Percentiles rank a stretch among this genome's conserved stretches.
phyloP scores from a whole-genome alignment of 2,888 invertebrate species.

The Drosophila nr. perissopoda region DNA sequence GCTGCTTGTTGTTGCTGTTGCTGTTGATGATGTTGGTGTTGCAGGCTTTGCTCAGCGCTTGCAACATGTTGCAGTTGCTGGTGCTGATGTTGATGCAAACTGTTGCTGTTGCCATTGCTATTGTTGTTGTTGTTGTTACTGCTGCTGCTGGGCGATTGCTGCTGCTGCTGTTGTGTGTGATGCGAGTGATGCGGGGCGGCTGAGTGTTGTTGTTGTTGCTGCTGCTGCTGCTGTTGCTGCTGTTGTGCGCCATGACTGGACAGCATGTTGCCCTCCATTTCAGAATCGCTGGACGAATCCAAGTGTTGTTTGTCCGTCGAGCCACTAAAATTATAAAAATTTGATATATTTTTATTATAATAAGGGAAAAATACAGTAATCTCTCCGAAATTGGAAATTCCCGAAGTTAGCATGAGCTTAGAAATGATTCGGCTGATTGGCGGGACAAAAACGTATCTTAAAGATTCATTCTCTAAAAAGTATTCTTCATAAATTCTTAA shows the following conservation, averaged over 20 bases:
- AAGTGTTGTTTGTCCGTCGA: slow-evolving; percentile 85
- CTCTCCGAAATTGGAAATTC: neutral
- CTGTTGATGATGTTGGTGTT: slow-evolving; percentile 67
- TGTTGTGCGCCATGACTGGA: slow-evolving; percentile 80
- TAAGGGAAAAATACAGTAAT: neutral
- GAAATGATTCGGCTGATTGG: neutral
- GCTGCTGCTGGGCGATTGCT: slow-evolving; percentile 59
- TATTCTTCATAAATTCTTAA: neutral
- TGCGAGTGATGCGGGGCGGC: slow-evolving; percentile 54
- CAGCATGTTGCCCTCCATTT: slow-evolving; percentile 85
- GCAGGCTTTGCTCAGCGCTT: slow-evolving; percentile 55
- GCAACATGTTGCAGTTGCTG: slow-evolving; percentile 54
- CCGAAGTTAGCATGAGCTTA: neutral
- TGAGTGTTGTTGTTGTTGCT: slow-evolving; percentile 62
- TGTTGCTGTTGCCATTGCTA: slow-evolving; percentile 61
- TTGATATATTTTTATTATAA: neutral
- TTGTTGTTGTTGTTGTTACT: slow-evolving; percentile 67
- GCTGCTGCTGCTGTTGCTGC: slow-evolving; percentile 70
- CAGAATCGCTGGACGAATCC: slow-evolving; percentile 85
- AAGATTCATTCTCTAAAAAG: neutral
- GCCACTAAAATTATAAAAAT: slow-evolving; percentile 71
- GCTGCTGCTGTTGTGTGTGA: slow-evolving; percentile 66
- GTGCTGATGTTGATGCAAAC: slow-evolving; percentile 71
- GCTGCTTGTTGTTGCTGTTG: slow-evolving; percentile 64
- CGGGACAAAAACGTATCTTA: neutral